phyloP scores from a whole-genome alignment of 1,140 invertebrate genomes.

The Capitella teleta region DNA sequence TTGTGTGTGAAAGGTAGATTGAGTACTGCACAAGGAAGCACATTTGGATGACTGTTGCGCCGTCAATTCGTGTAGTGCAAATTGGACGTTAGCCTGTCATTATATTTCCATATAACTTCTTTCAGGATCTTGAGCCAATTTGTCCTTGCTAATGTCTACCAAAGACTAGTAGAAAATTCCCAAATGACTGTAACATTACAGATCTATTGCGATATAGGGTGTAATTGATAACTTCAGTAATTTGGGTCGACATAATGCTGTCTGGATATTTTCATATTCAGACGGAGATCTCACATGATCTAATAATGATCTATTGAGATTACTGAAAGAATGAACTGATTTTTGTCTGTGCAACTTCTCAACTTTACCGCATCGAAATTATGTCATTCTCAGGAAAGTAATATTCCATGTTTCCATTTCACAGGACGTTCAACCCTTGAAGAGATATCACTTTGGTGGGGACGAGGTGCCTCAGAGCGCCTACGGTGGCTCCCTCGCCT shows the following conservation, averaged over 20 bases:
- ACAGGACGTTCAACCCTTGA: slow-evolving; percentile 19
- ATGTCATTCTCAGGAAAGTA: not conserved
- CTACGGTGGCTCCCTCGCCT: slow-evolving; percentile 23
- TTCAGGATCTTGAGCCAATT: not conserved
- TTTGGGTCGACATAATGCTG: no score
- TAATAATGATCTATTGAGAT: not conserved
- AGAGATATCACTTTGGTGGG: slow-evolving; percentile 29
- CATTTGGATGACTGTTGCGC: not conserved
- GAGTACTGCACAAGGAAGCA: not conserved
- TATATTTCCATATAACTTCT: not conserved
- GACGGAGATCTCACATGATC: not conserved
- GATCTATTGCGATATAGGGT: no score
- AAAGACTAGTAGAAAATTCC: no score
- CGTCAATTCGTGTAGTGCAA: not conserved
- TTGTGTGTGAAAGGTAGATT: not conserved
- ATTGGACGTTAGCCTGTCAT: not conserved
- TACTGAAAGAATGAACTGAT: not conserved
- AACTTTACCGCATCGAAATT: not conserved
- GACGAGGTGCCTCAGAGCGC: slow-evolving; percentile 26
- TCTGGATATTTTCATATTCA: not conserved
- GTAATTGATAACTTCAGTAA: no score
- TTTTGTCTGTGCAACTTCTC: no score
- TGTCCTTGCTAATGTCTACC: not conserved
- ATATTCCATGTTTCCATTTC: not conserved
- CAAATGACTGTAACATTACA: no score